Percentiles rank a stretch among this genome's conserved stretches.
Conservation (phyloP, 2,797 vertebrate species). For the Mastacembelus armatus region DNA sequence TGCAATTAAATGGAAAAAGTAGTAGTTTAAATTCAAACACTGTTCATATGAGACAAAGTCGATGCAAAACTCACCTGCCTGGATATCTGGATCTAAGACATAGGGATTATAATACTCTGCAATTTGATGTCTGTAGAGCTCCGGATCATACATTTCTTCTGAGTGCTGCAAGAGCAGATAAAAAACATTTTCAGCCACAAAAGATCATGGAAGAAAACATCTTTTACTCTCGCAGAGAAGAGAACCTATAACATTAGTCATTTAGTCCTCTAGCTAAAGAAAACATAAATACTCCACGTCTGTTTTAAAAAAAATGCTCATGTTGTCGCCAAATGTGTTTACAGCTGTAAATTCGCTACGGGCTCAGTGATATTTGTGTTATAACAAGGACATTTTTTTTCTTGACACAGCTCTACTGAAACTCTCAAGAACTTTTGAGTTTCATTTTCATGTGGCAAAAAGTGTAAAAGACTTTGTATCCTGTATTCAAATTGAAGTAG, state of each 20-base stretch:
- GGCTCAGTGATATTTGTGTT: background rate
- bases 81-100: constrained; percentile 92
- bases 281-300: background rate
- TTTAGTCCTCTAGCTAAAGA: background rate
- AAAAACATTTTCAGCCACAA: constrained; percentile 23
- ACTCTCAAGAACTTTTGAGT: constrained; percentile 61
- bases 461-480: constrained; percentile 63
- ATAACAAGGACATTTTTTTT: constrained; percentile 17
- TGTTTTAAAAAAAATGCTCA: background rate
- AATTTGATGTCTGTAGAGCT: constrained; percentile 91
- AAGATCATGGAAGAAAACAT: background rate
- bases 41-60: constrained; percentile 7
- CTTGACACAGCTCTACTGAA: constrained; percentile 59
- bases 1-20: background rate
- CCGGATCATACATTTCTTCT: constrained; percentile 95
- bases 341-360: background rate
- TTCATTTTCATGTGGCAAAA: constrained; percentile 71
- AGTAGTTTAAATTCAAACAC: background rate
- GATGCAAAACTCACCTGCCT: constrained; percentile 85
- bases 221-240: background rate
- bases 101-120: constrained; percentile 92
- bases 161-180: constrained; percentile 82
- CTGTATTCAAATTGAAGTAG: constrained; percentile 49
- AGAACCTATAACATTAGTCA: background rate
- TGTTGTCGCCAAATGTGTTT: background rate